Evolutionary conservation across 1,140 invertebrate genomes (phyloP), one percentile per base, ranked within the genome.

Genomic region (Diorhabda carinulata): DNA sequence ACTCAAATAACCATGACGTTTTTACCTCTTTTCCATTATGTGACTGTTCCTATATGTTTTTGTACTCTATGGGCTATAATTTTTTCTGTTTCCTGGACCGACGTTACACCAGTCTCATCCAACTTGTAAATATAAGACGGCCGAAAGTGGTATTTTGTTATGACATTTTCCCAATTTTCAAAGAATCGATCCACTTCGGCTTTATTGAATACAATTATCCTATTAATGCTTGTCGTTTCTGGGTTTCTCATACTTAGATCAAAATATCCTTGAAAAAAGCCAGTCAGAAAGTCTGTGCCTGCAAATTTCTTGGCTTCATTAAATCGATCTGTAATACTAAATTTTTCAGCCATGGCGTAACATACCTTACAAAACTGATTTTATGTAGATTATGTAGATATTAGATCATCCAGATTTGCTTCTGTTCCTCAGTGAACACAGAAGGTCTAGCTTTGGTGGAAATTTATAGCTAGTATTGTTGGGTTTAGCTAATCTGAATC

Each of bases 1-100:
- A 40, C 59, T 5, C 10, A 42, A 8, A 60, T 42, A 40, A 60
- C 59, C 8, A 40, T 42, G 40, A 40, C 41, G 59, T 25, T 6
- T 60, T 60, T 3, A 60, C 40, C 40, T 10, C 2, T 60, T 7
- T 85, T 83, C 64, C 77, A 81, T 58, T 79, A 83, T 4, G 79
- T 82, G 4, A 83, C 45, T 63, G 76, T 73, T 41, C 81, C 83
- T 7, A 85, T 77, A 74, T 84, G 78, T 69, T 82, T 81, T n/a
- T 72, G 66, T 41, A 78, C 77, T 74, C 78, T 82, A 58, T 59
- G 25, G 58, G 81, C 78, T 25, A 84, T 61, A 66, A 86, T 76
- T 73, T 81, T 84, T 61, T 64, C 59, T 41, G 81, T 79, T 71
- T 81, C 80, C 41, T 83, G 81, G 3, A 84, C 80, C 7, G 76